Evolutionary conservation across 2,113 vertebrate species (phyloP).

Genomic region (Lophius piscatorius): DNA sequence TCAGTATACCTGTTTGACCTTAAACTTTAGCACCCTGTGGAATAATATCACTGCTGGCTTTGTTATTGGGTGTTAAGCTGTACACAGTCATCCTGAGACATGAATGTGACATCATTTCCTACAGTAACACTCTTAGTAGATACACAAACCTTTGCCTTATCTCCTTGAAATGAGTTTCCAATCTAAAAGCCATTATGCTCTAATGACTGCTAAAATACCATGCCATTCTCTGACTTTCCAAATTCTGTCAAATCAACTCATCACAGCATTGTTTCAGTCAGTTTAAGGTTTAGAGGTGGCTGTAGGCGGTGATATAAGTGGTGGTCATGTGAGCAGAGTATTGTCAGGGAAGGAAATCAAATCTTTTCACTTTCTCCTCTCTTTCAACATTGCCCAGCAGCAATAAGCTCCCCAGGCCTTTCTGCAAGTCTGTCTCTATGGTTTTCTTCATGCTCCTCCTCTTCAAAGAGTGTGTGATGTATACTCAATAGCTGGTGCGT

Average conservation of each 20-base stretch:
- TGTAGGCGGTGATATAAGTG: slow-evolving; percentile 39
- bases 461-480: slow-evolving; percentile 80
- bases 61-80: slow-evolving; percentile 62
- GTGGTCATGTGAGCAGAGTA: slow-evolving; percentile 37
- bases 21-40: slow-evolving; percentile 74
- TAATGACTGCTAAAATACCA: not conserved
- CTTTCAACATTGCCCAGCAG: slow-evolving; percentile 81
- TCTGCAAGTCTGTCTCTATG: slow-evolving; percentile 71
- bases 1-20: slow-evolving; percentile 42
- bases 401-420: slow-evolving; percentile 78
- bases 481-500: slow-evolving; percentile 80
- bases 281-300: slow-evolving; percentile 31
- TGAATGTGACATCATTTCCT: slow-evolving; percentile 65
- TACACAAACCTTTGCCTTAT: slow-evolving; percentile 8
- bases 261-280: slow-evolving; percentile 31
- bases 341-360: slow-evolving; percentile 19
- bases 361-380: not conserved
- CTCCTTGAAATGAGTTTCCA: slow-evolving; percentile 2
- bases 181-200: no score
- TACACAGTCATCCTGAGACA: slow-evolving; percentile 75
- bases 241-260: slow-evolving; percentile 12
- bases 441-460: slow-evolving; percentile 74
- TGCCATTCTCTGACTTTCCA: not conserved
- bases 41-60: slow-evolving; percentile 74
- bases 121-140: slow-evolving; percentile 27